A percentile compares a stretch with the other conserved stretches of the same genome.
These are phyloP conservation scores for Boulengeromyrus knoepffleri DNA, from an alignment of 2,113 vertebrate species.

Conservation along the genomic window DNA sequence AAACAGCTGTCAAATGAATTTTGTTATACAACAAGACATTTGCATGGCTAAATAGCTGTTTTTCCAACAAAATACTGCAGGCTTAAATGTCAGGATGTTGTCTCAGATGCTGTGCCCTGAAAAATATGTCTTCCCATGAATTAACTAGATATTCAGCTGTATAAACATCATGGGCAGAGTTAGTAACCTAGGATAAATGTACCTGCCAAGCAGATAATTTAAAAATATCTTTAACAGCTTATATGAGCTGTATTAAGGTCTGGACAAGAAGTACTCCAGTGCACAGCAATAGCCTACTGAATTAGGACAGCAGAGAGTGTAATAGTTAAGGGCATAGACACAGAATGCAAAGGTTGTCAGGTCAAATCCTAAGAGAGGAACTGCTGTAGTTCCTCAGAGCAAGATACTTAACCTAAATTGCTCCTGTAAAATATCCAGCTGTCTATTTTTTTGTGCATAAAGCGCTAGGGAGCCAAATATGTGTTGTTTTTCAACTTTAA, in stretches of 20 bases:
- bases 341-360: conserved; percentile 3
- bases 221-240: not conserved
- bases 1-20: not conserved
- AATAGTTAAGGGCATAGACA: not conserved
- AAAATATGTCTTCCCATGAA: not conserved
- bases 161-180: not conserved
- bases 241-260: not conserved
- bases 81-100: not conserved
- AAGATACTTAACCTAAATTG: conserved; percentile 1
- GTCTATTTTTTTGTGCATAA: not conserved
- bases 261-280: not conserved
- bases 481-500: not conserved
- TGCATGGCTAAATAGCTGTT: not conserved
- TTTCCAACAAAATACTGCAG: not conserved
- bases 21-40: not conserved
- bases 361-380: not conserved
- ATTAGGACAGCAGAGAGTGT: not conserved
- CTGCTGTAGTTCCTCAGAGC: not conserved
- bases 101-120: not conserved
- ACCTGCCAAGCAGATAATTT: not conserved
- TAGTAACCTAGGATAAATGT: not conserved
- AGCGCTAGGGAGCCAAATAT: not conserved
- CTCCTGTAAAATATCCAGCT: not conserved
- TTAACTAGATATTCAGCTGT: not conserved
- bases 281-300: not conserved